These are phyloP conservation scores for Neoascia interrupta DNA, from an alignment of 2,888 invertebrate genomes.

Conservation along the genomic window DNA sequence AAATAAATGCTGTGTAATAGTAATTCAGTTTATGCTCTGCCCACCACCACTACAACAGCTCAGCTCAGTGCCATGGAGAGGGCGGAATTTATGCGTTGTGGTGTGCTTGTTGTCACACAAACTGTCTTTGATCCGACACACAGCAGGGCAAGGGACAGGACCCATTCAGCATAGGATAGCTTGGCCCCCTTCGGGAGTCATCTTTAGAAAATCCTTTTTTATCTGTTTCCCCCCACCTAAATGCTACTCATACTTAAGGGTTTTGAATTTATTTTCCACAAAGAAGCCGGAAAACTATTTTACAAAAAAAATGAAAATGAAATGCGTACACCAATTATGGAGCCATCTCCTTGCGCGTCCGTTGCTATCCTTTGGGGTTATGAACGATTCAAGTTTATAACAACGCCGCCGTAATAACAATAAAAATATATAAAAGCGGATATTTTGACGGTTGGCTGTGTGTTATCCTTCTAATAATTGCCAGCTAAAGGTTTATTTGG, in stretches of 20 bases:
- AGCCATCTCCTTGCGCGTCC: not conserved
- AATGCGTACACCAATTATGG: slow-evolving; percentile 37
- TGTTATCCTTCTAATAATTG: slow-evolving; percentile 45
- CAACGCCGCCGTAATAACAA: slow-evolving; percentile 29
- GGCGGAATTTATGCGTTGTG: slow-evolving; percentile 10
- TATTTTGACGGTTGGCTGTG: not conserved
- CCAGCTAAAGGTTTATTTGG: slow-evolving; percentile 17
- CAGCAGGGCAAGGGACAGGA: not conserved
- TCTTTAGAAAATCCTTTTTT: not conserved
- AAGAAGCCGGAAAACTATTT: slow-evolving; percentile 22
- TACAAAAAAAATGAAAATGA: too few relatives aligned
- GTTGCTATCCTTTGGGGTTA: slow-evolving; percentile 36
- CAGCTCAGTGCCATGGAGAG: not conserved
- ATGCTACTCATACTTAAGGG: not conserved
- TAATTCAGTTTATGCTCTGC: slow-evolving; percentile 20
- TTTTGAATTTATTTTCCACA: too few relatives aligned
- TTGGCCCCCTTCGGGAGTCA: not conserved
- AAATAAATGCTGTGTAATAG: slow-evolving; percentile 26
- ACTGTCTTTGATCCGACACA: slow-evolving; percentile 1
- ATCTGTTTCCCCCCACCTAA: not conserved
- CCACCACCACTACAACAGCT: not conserved
- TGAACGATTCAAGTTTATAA: slow-evolving; percentile 22
- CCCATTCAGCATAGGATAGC: not conserved
- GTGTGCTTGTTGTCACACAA: slow-evolving; percentile 11
- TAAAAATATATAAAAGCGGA: slow-evolving; percentile 31